A percentile compares a stretch with the other conserved stretches of the same genome.
Evolutionary conservation across 2,797 vertebrate genomes (phyloP).

Genomic region (Jordanella pulchra): DNA sequence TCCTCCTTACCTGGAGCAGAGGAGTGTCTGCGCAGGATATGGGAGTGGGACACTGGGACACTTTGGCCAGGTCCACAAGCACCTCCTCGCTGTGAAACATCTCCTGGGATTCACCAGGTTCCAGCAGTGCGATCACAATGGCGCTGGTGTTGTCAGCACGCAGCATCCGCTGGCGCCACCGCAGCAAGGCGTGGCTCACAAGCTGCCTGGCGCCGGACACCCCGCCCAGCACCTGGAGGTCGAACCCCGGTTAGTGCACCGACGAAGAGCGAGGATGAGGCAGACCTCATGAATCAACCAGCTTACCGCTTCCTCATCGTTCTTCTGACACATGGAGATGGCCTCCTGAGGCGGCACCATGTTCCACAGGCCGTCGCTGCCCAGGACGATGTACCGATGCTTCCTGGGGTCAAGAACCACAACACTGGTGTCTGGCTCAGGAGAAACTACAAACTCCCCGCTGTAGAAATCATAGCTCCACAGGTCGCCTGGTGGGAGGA

Average conservation of each 20-base stretch:
- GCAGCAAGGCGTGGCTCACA: conserved; percentile 88
- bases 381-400: conserved; percentile 93
- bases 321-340: conserved; percentile 94
- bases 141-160: conserved; percentile 96
- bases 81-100: conserved; percentile 84
- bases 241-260: neutral
- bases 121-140: conserved; percentile 90
- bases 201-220: conserved; percentile 90
- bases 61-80: conserved; percentile 86
- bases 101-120: conserved; percentile 69
- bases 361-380: conserved; percentile 96
- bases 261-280: neutral
- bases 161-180: conserved; percentile 95
- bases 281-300: neutral
- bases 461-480: conserved; percentile 99
- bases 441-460: conserved; percentile 95
- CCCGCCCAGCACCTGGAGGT: conserved; percentile 81
- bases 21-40: conserved; percentile 84
- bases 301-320: conserved; percentile 87
- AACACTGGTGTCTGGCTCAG: conserved; percentile 94
- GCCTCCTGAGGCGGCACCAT: conserved; percentile 96
- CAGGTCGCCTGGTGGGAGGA: conserved; percentile 81
- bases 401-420: conserved; percentile 89
- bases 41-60: conserved; percentile 80
- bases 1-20: conserved; percentile 61